Evolutionary conservation across 2,113 vertebrate genomes (phyloP).

Genomic region (Brachypteracias leptosomus): DNA sequence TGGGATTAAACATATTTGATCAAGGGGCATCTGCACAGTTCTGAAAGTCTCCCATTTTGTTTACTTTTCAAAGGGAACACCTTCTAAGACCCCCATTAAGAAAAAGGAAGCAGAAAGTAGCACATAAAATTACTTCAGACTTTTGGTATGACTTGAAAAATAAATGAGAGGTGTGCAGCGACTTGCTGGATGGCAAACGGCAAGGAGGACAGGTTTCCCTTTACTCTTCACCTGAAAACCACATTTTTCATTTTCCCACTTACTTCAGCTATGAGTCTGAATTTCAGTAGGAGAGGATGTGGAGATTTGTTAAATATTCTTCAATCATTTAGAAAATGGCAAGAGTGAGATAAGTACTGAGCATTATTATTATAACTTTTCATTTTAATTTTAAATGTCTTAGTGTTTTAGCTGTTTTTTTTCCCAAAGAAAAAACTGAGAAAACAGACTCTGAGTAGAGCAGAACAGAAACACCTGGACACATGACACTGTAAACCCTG

Average conservation of each 20-base stretch:
- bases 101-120: neutral
- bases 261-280: neutral
- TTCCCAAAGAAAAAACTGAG: neutral
- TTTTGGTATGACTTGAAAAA: neutral
- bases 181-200: neutral
- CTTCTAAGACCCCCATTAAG: slow-evolving; percentile 31
- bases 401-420: neutral
- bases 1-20: neutral
- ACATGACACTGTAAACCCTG: rapidly evolving
- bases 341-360: slow-evolving; percentile 21
- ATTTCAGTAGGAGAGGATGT: neutral
- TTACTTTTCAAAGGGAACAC: slow-evolving; percentile 2
- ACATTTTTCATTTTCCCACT: neutral
- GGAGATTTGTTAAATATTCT: slow-evolving; percentile 62
- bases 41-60: neutral
- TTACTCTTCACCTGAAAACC: neutral
- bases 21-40: neutral
- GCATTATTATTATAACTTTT: neutral
- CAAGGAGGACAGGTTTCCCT: neutral
- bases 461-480: neutral
- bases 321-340: slow-evolving; percentile 45
- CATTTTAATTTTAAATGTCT: slow-evolving; percentile 15
- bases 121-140: slow-evolving; percentile 15
- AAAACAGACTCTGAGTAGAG: neutral
- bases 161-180: neutral